Conservation (phyloP, 2,113 vertebrate species). For the Setophaga coronata region DNA sequence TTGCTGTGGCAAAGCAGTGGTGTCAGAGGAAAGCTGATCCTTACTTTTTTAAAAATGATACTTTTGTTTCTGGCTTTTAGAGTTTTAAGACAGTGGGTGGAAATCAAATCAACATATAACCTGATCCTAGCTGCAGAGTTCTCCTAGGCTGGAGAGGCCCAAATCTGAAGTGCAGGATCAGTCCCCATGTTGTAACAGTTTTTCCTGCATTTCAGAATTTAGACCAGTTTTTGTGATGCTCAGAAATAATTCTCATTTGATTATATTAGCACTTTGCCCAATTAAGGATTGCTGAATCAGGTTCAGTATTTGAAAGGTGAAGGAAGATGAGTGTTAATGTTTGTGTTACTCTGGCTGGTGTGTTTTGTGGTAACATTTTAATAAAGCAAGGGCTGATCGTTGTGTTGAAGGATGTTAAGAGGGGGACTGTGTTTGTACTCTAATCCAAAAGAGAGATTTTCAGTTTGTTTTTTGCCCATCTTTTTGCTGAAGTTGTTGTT, state of each 20-base stretch:
- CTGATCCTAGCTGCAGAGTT: neutral
- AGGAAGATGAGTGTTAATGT: neutral
- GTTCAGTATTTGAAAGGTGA: neutral
- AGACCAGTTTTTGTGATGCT: neutral
- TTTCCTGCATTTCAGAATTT: neutral
- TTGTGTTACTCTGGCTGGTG: neutral
- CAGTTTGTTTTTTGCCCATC: neutral
- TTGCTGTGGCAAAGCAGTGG: neutral
- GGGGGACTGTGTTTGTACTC: neutral
- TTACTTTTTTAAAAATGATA: neutral
- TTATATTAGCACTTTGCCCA: neutral
- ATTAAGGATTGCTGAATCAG: neutral
- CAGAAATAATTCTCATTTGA: neutral
- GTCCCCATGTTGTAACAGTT: rapidly evolving
- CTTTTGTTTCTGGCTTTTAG: neutral
- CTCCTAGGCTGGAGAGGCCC: neutral
- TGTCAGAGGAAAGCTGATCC: neutral
- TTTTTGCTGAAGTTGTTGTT: neutral
- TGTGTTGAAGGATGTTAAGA: neutral
- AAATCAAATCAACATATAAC: neutral
- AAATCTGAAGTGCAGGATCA: neutral
- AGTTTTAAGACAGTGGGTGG: neutral
- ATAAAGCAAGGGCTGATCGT: neutral
- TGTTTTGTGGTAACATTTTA: neutral
- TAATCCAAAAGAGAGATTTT: neutral